These are phyloP conservation scores for Trilocha varians DNA, from an alignment of 2,888 invertebrate genomes.

Conservation along the genomic window DNA sequence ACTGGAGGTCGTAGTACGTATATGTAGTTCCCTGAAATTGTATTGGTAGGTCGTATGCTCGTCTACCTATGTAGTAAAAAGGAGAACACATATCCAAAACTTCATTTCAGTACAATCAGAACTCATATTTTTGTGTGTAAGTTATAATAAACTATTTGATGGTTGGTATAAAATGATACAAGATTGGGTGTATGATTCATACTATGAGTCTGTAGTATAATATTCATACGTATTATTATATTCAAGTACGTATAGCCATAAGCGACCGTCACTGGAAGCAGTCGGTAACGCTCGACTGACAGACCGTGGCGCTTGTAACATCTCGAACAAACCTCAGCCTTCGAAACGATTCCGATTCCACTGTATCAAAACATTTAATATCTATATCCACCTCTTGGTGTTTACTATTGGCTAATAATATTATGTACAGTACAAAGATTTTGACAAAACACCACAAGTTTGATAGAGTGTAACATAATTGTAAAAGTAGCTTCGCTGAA, in stretches of 20 bases:
- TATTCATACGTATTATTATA: not conserved
- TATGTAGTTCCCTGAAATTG: too few relatives aligned
- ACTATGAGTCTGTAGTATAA: not conserved
- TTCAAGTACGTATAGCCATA: constrained; percentile 18
- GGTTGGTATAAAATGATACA: not conserved
- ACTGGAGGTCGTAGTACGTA: too few relatives aligned
- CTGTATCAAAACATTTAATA: not conserved
- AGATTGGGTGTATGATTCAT: not conserved
- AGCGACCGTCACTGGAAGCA: constrained; percentile 37
- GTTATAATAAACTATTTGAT: not conserved
- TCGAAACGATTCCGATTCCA: not conserved
- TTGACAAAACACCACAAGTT: too few relatives aligned
- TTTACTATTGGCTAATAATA: too few relatives aligned
- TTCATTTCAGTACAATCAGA: not conserved
- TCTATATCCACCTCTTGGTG: too few relatives aligned
- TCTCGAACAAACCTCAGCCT: constrained; percentile 16
- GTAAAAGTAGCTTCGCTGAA: too few relatives aligned
- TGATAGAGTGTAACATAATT: too few relatives aligned
- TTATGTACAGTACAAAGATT: too few relatives aligned
- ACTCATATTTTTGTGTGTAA: not conserved
- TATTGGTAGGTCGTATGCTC: too few relatives aligned
- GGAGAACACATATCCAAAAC: too few relatives aligned
- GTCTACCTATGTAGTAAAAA: too few relatives aligned
- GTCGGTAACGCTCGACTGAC: constrained; percentile 55
- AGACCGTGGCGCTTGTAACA: constrained; percentile 41